A percentile compares a stretch with the other conserved stretches of the same genome.
These are phyloP conservation scores for Germaria angustata DNA, from an alignment of 2,888 invertebrate genomes.

Conservation along the genomic window DNA sequence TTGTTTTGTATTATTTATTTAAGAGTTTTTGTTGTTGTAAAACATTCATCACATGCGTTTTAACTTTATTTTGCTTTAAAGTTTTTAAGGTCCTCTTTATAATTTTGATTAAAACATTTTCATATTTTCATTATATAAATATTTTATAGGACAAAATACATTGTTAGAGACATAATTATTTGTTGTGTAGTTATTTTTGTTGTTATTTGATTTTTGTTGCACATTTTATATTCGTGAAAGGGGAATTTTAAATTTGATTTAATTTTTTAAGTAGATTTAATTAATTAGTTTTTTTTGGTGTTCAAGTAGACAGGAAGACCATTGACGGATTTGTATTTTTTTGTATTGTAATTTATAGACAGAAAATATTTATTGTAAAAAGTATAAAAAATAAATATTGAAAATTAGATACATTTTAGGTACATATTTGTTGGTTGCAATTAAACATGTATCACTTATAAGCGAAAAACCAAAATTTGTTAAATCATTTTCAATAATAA, in stretches of 20 bases:
- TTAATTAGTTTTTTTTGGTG: conserved; percentile 24
- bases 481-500: background rate
- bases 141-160: background rate
- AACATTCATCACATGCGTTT: conserved; percentile 41
- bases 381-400: conserved; percentile 74
- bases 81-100: conserved; percentile 46
- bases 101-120: conserved; percentile 11
- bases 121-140: conserved; percentile 1
- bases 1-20: conserved; percentile 17
- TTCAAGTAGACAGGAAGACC: conserved; percentile 71
- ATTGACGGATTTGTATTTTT: conserved; percentile 39
- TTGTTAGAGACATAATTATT: conserved; percentile 35
- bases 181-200: conserved; percentile 29
- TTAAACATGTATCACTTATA: conserved; percentile 41
- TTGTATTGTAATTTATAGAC: conserved; percentile 50
- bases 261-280: conserved; percentile 43
- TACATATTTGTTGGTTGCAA: conserved; percentile 14
- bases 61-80: conserved; percentile 42
- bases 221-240: conserved; percentile 15
- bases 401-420: conserved; percentile 74
- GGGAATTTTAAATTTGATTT: conserved; percentile 27
- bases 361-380: conserved; percentile 68
- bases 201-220: conserved; percentile 28
- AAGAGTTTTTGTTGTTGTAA: background rate
- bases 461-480: background rate